Conservation (phyloP, 2,888 invertebrate genomes). For the Steinernema carpocapsae region DNA sequence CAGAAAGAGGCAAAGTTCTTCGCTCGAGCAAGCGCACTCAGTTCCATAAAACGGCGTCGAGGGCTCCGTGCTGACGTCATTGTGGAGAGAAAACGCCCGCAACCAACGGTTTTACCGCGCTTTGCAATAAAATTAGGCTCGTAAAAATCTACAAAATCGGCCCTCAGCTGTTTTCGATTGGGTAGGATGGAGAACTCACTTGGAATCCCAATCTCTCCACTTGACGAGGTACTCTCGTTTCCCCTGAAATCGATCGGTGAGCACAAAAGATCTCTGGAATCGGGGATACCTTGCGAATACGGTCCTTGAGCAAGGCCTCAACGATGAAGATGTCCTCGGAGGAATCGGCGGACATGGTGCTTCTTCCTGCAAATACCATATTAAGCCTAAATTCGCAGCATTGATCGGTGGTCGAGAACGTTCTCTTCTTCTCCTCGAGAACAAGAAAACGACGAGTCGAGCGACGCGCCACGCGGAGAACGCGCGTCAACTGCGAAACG, state of each 20-base stretch:
- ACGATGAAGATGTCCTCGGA: constrained; percentile 39
- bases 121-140: background rate
- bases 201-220: constrained; percentile 55
- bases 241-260: constrained; percentile 42
- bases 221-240: constrained; percentile 53
- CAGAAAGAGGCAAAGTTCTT: background rate
- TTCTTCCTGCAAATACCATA: constrained; percentile 1
- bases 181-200: constrained; percentile 38
- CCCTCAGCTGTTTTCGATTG: background rate
- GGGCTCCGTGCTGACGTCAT: constrained; percentile 4
- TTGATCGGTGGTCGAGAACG: background rate
- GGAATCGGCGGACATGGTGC: constrained; percentile 14
- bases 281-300: constrained; percentile 34
- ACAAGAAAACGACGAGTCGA: constrained; percentile 8
- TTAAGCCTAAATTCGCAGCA: background rate
- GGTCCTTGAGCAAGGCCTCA: constrained; percentile 37
- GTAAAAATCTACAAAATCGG: background rate
- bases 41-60: background rate
- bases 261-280: background rate
- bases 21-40: background rate
- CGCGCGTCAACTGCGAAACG: constrained; percentile 13
- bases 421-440: constrained; percentile 4
- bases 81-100: background rate
- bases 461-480: constrained; percentile 30
- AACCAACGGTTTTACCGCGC: constrained; percentile 16